Evolutionary conservation across 1,140 invertebrate species (phyloP), one percentile per base, ranked within the genome.

Genomic region (Plutomurus gul): DNA sequence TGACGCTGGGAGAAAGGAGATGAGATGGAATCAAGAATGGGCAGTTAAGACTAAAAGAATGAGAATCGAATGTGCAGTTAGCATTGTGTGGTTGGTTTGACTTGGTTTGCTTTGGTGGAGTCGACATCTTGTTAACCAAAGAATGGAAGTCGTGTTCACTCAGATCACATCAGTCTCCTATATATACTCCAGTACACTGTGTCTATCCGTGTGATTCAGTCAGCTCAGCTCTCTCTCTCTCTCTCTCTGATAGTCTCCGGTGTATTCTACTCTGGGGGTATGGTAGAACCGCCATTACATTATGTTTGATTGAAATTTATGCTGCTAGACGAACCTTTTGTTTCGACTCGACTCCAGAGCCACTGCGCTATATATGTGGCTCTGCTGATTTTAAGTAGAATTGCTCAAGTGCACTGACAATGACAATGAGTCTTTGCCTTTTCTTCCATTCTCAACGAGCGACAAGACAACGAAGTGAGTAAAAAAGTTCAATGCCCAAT

Each of bases 241-340:
- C n/a, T n/a, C n/a, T n/a, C n/a, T n/a, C n/a, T n/a, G n/a, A n/a
- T n/a, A n/a, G n/a, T n/a, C n/a, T n/a, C n/a, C n/a, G n/a, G n/a
- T n/a, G n/a, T n/a, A n/a, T n/a, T n/a, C n/a, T n/a, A n/a, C n/a
- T n/a, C n/a, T n/a, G n/a, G n/a, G n/a, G n/a, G n/a, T n/a, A n/a
- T n/a, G n/a, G n/a, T n/a, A 65, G 16, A 65, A 65, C 56, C 56
- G 56, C 56, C 56, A 65, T 65, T 65, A 65, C 56, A 65, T 65
- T 65, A 65, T 27, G 56, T 65, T 30, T 65, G 56, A 65, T 65
- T 65, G 56, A 65, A 65, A 65, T 65, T 65, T 65, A 65, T 65
- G 56, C 56, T 65, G 56, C 56, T 65, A 30, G 56, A n/a, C n/a
- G n/a, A 65, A 65, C 56, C 56, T 65, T 65, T 65, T 65, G 56